Evolutionary conservation across 2,797 vertebrate genomes (phyloP).

Genomic region (Syngnathus rostellatus): DNA sequence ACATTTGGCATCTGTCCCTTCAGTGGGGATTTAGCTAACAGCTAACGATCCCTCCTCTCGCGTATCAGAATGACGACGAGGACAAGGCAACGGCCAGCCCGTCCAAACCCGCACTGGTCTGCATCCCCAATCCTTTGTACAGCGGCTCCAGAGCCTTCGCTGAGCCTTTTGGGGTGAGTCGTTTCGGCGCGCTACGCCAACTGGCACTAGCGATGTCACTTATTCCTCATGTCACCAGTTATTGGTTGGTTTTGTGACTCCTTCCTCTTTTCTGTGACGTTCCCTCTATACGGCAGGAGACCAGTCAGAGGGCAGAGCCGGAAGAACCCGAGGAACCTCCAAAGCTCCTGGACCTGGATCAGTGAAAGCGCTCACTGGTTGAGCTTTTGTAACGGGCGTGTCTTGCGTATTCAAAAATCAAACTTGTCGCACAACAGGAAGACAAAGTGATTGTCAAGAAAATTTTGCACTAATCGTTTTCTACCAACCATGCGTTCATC

Average conservation of each 20-base stretch:
- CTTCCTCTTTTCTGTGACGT: not conserved
- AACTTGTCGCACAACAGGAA: not conserved
- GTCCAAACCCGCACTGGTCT: slow-evolving; percentile 70
- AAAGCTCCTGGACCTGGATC: slow-evolving; percentile 42
- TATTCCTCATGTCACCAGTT: not conserved
- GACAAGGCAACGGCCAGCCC: slow-evolving; percentile 48
- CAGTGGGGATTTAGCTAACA: too few species aligned
- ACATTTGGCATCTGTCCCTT: too few species aligned
- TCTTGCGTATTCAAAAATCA: not conserved
- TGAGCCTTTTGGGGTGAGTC: slow-evolving; percentile 76
- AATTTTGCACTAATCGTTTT: slow-evolving; percentile 6
- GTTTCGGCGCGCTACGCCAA: not conserved
- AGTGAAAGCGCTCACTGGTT: slow-evolving; percentile 11
- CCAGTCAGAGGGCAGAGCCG: slow-evolving; percentile 28
- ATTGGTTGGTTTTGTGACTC: not conserved
- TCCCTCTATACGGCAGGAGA: slow-evolving; percentile 35
- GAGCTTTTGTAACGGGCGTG: not conserved
- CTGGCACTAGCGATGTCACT: not conserved
- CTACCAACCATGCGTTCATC: not conserved
- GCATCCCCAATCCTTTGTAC: slow-evolving; percentile 82
- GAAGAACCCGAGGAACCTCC: slow-evolving; percentile 34
- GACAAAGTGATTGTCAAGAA: slow-evolving; percentile 9
- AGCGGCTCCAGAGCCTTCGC: slow-evolving; percentile 62
- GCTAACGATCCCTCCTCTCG: slow-evolving; percentile 1
- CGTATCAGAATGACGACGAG: slow-evolving; percentile 65